A percentile compares a stretch with the other conserved stretches of the same genome.
Conservation (phyloP, 1,140 invertebrate genomes). For the Aphidius ervi region DNA sequence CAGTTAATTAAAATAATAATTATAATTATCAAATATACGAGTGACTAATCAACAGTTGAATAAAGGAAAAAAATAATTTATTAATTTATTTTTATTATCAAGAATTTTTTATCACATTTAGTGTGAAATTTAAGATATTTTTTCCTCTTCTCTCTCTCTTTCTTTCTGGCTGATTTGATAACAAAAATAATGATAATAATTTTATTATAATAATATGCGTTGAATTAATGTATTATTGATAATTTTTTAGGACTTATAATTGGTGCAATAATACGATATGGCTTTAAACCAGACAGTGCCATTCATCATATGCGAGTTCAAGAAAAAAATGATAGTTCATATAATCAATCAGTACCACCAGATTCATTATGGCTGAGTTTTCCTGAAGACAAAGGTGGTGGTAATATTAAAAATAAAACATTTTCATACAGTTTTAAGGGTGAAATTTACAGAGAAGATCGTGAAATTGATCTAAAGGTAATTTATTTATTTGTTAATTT, state of each 20-base stretch:
- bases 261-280: constrained; percentile 89
- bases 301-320: constrained; percentile 70
- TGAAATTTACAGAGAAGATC: constrained; percentile 76
- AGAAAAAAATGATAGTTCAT: constrained; percentile 57
- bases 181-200: no score
- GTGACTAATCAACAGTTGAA: no score
- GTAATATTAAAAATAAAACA: constrained; percentile 66
- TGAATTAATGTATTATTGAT: background rate
- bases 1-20: no score
- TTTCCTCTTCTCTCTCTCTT: no score
- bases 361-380: constrained; percentile 74
- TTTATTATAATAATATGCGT: no score
- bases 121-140: no score
- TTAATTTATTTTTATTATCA: no score
- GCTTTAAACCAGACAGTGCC: constrained; percentile 58
- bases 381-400: constrained; percentile 53
- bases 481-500: constrained; percentile 12
- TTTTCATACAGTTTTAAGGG: constrained; percentile 84
- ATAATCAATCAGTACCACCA: constrained; percentile 73
- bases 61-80: no score
- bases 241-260: constrained; percentile 77
- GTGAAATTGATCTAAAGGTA: constrained; percentile 83
- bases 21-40: no score
- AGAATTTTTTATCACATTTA: no score
- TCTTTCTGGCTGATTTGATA: no score